Evolutionary conservation across 2,888 invertebrate genomes (phyloP).

Genomic region (Pristionchus exspectatus): DNA sequence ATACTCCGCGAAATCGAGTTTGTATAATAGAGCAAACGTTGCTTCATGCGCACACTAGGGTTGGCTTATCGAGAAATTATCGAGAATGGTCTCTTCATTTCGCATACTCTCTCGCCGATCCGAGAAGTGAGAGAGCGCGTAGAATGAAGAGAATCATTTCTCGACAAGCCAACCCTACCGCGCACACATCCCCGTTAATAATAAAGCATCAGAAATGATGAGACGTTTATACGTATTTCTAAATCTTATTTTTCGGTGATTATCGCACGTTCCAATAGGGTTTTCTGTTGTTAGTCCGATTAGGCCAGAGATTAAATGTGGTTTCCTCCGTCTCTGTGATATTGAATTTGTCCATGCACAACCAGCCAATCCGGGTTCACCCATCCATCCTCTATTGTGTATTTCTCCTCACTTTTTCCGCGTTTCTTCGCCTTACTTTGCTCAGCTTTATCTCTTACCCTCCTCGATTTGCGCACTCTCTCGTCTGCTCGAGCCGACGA

Average conservation of each 20-base stretch:
- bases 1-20: neutral
- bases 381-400: neutral
- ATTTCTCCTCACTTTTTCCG: neutral
- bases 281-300: neutral
- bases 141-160: too few relatives aligned
- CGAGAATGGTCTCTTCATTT: too few relatives aligned
- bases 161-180: too few relatives aligned
- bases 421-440: neutral
- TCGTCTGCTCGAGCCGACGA: constrained; percentile 3
- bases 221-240: too few relatives aligned
- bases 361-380: neutral
- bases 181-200: too few relatives aligned
- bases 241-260: neutral
- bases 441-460: neutral
- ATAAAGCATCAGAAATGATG: too few relatives aligned
- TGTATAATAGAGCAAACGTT: too few relatives aligned
- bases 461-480: constrained; percentile 17
- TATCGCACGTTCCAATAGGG: neutral
- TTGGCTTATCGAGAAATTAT: too few relatives aligned
- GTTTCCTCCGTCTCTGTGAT: constrained; percentile 21
- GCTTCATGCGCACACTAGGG: neutral
- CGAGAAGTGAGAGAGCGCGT: too few relatives aligned
- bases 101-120: too few relatives aligned
- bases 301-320: constrained; percentile 6
- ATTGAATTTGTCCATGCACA: neutral